phyloP scores from a whole-genome alignment of 2,888 invertebrate species.

The Dasysyrphus albostriatus region DNA sequence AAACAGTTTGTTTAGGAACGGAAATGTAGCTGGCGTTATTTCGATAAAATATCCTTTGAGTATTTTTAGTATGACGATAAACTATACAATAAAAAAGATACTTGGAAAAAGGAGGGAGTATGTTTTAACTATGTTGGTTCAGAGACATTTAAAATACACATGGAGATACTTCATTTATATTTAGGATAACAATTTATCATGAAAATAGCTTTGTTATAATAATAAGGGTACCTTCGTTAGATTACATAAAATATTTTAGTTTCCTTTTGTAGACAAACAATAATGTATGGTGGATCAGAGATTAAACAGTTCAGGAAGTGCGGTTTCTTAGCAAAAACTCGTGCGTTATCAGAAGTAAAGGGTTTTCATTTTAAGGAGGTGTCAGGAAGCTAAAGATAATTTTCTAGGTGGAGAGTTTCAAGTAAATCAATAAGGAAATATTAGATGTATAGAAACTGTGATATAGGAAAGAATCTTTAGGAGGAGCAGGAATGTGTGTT shows the following conservation, averaged over 20 bases:
- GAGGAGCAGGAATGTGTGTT: too few relatives aligned
- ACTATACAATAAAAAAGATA: not conserved
- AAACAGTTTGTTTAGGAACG: constrained; percentile 9
- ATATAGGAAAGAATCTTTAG: too few relatives aligned
- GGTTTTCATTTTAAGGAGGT: too few relatives aligned
- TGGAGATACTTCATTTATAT: not conserved
- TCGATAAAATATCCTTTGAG: not conserved
- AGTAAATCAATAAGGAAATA: too few relatives aligned
- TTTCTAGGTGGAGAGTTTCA: too few relatives aligned
- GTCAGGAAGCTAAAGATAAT: too few relatives aligned
- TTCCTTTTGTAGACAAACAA: not conserved
- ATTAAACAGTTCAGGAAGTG: not conserved
- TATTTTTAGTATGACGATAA: constrained; percentile 6
- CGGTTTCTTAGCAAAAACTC: not conserved
- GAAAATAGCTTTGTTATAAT: not conserved
- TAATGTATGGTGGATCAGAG: too few relatives aligned
- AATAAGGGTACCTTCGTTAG: not conserved
- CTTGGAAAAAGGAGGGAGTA: not conserved
- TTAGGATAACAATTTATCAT: not conserved
- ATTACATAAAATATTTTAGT: not conserved
- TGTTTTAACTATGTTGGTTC: not conserved
- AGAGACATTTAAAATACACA: not conserved
- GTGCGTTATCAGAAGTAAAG: too few relatives aligned
- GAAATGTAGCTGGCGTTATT: not conserved
- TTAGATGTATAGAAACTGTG: too few relatives aligned